Evolutionary conservation across 2,797 vertebrate species (phyloP).

Genomic region (Galaxias olidus): DNA sequence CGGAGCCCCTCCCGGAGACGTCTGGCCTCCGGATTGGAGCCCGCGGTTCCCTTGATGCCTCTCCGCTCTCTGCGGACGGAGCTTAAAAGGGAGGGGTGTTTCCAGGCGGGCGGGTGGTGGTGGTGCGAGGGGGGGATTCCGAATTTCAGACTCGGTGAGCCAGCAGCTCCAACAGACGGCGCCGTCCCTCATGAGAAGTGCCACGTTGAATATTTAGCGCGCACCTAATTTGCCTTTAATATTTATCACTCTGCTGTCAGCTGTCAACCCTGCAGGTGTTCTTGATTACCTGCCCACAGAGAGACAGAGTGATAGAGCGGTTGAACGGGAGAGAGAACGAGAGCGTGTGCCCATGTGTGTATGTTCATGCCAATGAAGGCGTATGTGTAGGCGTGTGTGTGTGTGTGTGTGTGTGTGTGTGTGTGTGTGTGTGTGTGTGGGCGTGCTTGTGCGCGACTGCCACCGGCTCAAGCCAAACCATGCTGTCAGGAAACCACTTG

Average conservation of each 20-base stretch:
- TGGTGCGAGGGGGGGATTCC: too few species aligned
- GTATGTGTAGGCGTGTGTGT: slow-evolving; percentile 26
- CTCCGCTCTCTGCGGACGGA: too few species aligned
- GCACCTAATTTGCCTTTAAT: slow-evolving; percentile 62
- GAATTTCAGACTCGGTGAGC: slow-evolving; percentile 35
- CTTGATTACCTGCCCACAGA: slow-evolving; percentile 39
- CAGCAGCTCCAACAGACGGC: slow-evolving; percentile 47
- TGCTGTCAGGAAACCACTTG: slow-evolving; percentile 62
- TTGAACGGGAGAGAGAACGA: too few species aligned
- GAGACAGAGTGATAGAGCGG: too few species aligned
- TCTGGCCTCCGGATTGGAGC: slow-evolving; percentile 13
- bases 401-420: slow-evolving; percentile 2
- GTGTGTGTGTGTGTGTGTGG: slow-evolving; percentile 11
- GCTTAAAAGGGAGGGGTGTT: too few species aligned
- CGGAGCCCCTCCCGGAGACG: neutral
- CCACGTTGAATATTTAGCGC: slow-evolving; percentile 55
- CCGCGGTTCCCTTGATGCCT: too few species aligned
- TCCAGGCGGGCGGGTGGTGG: too few species aligned
- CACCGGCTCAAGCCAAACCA: slow-evolving; percentile 31
- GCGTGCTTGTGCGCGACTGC: neutral
- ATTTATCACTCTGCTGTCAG: slow-evolving; percentile 66
- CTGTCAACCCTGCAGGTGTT: slow-evolving; percentile 68
- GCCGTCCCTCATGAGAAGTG: slow-evolving; percentile 47
- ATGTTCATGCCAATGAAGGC: slow-evolving; percentile 15
- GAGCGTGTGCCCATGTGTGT: slow-evolving; percentile 9